Evolutionary conservation across 2,113 vertebrate genomes (phyloP).

Genomic region (Engraulis encrasicolus): DNA sequence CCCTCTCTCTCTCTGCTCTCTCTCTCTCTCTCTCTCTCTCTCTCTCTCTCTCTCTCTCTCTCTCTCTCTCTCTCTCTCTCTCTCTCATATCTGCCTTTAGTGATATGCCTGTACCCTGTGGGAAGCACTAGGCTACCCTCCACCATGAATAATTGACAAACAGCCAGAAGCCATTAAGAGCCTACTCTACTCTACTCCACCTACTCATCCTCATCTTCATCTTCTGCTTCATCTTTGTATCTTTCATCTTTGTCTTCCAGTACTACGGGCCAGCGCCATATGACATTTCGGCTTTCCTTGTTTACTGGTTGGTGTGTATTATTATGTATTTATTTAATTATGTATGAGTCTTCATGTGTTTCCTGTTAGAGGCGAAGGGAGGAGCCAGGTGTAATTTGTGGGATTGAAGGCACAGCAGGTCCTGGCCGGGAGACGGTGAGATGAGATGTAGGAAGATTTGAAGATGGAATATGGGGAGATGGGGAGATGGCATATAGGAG

Average conservation of each 20-base stretch:
- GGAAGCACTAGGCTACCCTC: conserved; percentile 49
- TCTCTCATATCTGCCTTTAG: conserved; percentile 49
- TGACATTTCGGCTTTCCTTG: conserved; percentile 44
- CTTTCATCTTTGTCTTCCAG: too few relatives aligned
- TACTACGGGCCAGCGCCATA: conserved; percentile 58
- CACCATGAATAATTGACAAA: conserved; percentile 74
- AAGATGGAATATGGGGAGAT: too few relatives aligned
- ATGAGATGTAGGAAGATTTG: too few relatives aligned
- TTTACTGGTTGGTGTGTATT: not conserved
- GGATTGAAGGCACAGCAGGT: not conserved
- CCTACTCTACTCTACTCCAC: too few relatives aligned
- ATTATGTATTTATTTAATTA: not conserved
- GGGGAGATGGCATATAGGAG: too few relatives aligned
- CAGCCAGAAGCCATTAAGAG: conserved; percentile 67
- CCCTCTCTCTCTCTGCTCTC: too few relatives aligned
- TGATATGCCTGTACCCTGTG: conserved; percentile 51
- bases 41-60: conserved; percentile 44
- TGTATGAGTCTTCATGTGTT: not conserved
- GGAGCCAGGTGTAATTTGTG: not conserved
- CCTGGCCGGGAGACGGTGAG: not conserved
- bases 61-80: conserved; percentile 40
- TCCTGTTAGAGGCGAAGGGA: conserved; percentile 5
- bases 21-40: conserved; percentile 40
- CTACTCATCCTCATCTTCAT: too few relatives aligned
- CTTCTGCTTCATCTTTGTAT: too few relatives aligned